Evolutionary conservation across 1,140 invertebrate genomes (phyloP).

Genomic region (Melipona quadrifasciata): DNA sequence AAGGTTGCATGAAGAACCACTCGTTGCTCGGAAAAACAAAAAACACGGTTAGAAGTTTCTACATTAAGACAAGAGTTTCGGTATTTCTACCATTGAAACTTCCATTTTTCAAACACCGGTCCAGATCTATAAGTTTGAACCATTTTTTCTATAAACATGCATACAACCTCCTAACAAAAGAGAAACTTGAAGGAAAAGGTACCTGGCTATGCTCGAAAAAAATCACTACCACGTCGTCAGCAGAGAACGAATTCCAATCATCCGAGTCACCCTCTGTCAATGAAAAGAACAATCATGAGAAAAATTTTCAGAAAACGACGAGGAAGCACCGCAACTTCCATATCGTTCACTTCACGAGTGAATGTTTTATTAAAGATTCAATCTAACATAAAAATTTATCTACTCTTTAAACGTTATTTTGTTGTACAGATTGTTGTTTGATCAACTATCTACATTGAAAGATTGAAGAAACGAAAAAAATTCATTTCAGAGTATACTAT

Average conservation of each 20-base stretch:
- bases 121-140: slow-evolving; percentile 22
- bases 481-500: neutral
- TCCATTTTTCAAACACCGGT: slow-evolving; percentile 38
- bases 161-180: neutral
- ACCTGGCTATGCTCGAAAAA: slow-evolving; percentile 1
- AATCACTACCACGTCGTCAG: slow-evolving; percentile 31
- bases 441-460: neutral
- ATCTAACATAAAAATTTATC: neutral
- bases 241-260: slow-evolving; percentile 44
- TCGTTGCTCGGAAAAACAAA: slow-evolving; percentile 26
- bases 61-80: neutral
- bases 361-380: neutral
- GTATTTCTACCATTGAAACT: slow-evolving; percentile 8
- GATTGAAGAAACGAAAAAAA: neutral
- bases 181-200: neutral
- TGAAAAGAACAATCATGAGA: slow-evolving; percentile 39
- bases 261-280: slow-evolving; percentile 40
- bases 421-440: too few relatives aligned
- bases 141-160: neutral
- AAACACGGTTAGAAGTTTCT: neutral
- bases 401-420: too few relatives aligned
- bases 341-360: neutral
- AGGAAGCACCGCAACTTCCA: slow-evolving; percentile 28
- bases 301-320: slow-evolving; percentile 11
- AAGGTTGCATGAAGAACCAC: neutral